phyloP scores from a whole-genome alignment of 1,140 invertebrate species.

The Eumeta japonica region DNA sequence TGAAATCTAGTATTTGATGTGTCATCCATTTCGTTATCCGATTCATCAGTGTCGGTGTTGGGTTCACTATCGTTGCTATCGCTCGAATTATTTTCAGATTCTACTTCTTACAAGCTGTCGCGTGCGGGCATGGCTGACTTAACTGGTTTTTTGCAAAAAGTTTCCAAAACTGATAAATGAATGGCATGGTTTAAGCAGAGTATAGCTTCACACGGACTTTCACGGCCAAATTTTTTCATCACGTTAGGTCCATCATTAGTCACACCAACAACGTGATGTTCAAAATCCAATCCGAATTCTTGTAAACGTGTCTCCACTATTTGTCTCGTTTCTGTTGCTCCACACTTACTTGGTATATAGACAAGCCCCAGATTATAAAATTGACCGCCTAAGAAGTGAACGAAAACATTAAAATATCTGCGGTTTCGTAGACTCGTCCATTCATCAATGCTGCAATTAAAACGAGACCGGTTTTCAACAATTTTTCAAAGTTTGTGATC shows the following conservation, averaged over 20 bases:
- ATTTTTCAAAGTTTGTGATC: background rate
- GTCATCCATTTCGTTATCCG: background rate
- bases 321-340: background rate
- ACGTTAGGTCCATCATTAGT: background rate
- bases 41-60: no score
- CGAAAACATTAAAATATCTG: constrained; percentile 1
- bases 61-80: background rate
- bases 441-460: constrained; percentile 64
- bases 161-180: background rate
- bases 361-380: constrained; percentile 1
- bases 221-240: background rate
- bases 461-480: constrained; percentile 30
- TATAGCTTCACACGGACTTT: no score
- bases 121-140: no score
- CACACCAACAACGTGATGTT: background rate
- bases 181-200: background rate
- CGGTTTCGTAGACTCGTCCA: background rate
- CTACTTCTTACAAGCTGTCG: no score
- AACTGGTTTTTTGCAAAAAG: background rate
- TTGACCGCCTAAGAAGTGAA: background rate
- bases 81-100: background rate
- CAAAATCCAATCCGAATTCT: background rate
- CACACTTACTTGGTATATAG: background rate
- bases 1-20: background rate
- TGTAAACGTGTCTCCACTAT: background rate